These are phyloP conservation scores for Leptopilina boulardi DNA, from an alignment of 1,140 invertebrate genomes.

Conservation along the genomic window DNA sequence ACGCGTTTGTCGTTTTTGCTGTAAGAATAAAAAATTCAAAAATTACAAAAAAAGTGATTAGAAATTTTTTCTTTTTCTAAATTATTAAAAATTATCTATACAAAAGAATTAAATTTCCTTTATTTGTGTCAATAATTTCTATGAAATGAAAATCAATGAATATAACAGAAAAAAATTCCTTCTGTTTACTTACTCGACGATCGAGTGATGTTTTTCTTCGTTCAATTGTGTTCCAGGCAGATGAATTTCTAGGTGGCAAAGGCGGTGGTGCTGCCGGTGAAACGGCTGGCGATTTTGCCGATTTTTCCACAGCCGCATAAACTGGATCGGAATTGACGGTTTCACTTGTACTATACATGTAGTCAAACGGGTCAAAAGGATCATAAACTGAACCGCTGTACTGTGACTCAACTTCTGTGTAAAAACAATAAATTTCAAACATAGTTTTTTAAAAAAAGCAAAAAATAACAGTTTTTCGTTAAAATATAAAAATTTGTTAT, in stretches of 20 bases:
- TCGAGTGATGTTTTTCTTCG: slow-evolving; percentile 74
- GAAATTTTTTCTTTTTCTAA: no score
- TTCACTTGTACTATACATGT: slow-evolving; percentile 85
- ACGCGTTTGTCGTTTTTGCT: slow-evolving; percentile 75
- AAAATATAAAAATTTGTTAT: no score
- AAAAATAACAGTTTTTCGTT: slow-evolving; percentile 3
- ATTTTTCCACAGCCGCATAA: slow-evolving; percentile 84
- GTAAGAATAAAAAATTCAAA: slow-evolving; percentile 46
- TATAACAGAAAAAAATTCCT: neutral
- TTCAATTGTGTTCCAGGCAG: slow-evolving; percentile 78
- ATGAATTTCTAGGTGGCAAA: slow-evolving; percentile 77
- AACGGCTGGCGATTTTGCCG: slow-evolving; percentile 78
- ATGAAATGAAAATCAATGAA: no score
- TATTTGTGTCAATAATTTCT: no score
- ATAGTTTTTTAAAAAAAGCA: neutral
- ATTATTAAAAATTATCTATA: no score
- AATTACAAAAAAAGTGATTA: slow-evolving; percentile 17
- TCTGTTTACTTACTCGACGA: slow-evolving; percentile 64
- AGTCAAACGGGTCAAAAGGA: slow-evolving; percentile 91
- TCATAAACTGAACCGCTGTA: slow-evolving; percentile 86
- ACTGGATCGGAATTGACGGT: slow-evolving; percentile 86
- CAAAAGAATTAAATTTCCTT: no score
- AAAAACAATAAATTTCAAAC: slow-evolving; percentile 38
- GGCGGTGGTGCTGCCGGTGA: slow-evolving; percentile 79
- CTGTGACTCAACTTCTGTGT: slow-evolving; percentile 75